Percentiles rank a stretch among this genome's conserved stretches.
Evolutionary conservation across 2,888 invertebrate species (phyloP).

Genomic region (Drosophila mulleri): DNA sequence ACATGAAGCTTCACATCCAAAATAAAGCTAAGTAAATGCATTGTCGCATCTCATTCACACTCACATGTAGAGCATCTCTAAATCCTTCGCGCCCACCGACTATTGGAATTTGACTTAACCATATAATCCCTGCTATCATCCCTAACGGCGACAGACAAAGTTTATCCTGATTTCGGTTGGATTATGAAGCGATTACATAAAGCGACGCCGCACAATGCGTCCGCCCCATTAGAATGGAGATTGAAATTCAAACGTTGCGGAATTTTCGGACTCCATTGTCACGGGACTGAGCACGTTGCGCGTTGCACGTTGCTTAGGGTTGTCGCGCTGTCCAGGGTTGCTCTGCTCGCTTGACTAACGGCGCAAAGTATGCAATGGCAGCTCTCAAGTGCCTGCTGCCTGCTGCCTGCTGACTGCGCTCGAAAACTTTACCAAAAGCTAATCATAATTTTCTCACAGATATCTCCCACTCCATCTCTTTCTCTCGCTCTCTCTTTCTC

Average conservation of each 20-base stretch:
- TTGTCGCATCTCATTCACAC: neutral
- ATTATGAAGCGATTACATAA: constrained; percentile 66
- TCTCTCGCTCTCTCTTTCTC: neutral
- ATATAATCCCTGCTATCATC: constrained; percentile 15
- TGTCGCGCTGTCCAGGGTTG: constrained; percentile 23
- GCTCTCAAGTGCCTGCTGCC: constrained; percentile 60
- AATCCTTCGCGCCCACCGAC: neutral
- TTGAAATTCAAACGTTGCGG: constrained; percentile 67
- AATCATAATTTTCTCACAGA: constrained; percentile 74
- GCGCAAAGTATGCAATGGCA: constrained; percentile 60
- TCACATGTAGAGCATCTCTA: neutral
- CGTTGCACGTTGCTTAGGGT: neutral
- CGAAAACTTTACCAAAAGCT: constrained; percentile 71
- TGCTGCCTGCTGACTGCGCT: constrained; percentile 48
- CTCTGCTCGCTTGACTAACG: constrained; percentile 43
- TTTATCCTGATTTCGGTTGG: constrained; percentile 64
- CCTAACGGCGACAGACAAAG: constrained; percentile 6
- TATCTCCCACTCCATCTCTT: constrained; percentile 24
- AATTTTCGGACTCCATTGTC: constrained; percentile 56
- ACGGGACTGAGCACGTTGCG: constrained; percentile 12
- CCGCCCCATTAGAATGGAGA: constrained; percentile 44
- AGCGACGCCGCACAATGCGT: constrained; percentile 31
- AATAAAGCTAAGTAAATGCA: no score
- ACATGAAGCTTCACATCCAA: no score
- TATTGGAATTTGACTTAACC: neutral